Conservation (phyloP, 92 coral and sea anemone species). For the Umimayanthus chanpuru region DNA sequence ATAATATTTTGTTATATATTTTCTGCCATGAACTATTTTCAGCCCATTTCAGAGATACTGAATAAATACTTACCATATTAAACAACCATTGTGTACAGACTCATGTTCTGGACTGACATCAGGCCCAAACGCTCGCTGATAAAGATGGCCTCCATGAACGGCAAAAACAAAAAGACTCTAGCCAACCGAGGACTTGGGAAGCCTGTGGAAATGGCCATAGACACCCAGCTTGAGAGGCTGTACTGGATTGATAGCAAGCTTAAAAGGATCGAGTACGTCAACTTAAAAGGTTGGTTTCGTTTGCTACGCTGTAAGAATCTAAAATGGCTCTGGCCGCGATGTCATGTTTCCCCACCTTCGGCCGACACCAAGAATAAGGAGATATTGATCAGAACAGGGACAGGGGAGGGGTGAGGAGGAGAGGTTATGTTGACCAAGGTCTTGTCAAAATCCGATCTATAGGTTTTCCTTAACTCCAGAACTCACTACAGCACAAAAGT, state of each 20-base stretch:
- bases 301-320: not conserved
- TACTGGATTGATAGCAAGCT: slow-evolving; percentile 36
- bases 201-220: slow-evolving; percentile 39
- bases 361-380: too few relatives aligned
- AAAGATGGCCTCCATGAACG: slow-evolving; percentile 37
- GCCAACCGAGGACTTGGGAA: slow-evolving; percentile 4
- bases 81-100: not conserved
- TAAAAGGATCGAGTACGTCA: slow-evolving; percentile 11
- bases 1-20: too few relatives aligned
- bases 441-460: too few relatives aligned
- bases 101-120: slow-evolving; percentile 35
- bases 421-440: not conserved
- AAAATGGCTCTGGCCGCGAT: not conserved
- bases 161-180: slow-evolving; percentile 3
- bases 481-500: too few relatives aligned
- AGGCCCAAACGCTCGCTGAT: slow-evolving; percentile 3
- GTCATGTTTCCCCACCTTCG: not conserved
- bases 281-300: slow-evolving; percentile 1
- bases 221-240: not conserved
- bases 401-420: not conserved
- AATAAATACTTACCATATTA: too few relatives aligned
- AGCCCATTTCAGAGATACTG: too few relatives aligned
- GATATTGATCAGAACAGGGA: not conserved
- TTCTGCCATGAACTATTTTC: too few relatives aligned
- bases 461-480: too few relatives aligned